A percentile compares a stretch with the other conserved stretches of the same genome.
Conservation (phyloP, 2,113 vertebrate genomes). For the Austrofundulus limnaeus region DNA sequence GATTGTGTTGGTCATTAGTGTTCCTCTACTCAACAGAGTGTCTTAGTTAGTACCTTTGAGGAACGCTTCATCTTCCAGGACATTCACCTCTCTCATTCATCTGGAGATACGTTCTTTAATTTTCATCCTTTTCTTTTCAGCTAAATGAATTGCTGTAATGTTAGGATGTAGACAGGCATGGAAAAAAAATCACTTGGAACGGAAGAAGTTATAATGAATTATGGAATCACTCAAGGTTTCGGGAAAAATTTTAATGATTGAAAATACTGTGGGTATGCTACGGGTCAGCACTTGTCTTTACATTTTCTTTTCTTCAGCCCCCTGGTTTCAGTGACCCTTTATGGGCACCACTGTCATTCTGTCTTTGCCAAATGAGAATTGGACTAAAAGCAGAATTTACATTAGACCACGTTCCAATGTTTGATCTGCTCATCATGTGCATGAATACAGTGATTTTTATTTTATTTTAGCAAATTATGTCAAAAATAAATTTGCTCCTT, state of each 20-base stretch:
- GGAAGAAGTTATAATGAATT: constrained; percentile 71
- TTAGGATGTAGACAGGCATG: constrained; percentile 68
- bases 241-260: constrained; percentile 82
- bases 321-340: constrained; percentile 73
- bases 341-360: constrained; percentile 73
- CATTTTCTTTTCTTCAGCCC: constrained; percentile 74
- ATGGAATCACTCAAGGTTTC: constrained; percentile 68
- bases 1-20: constrained; percentile 79
- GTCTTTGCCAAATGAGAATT: constrained; percentile 76
- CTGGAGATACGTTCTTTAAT: constrained; percentile 69
- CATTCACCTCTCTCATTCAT: constrained; percentile 70
- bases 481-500: background rate
- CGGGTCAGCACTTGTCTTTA: constrained; percentile 78
- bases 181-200: constrained; percentile 79
- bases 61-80: constrained; percentile 67
- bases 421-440: constrained; percentile 19
- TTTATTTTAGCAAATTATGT: background rate
- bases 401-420: constrained; percentile 49
- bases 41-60: constrained; percentile 73
- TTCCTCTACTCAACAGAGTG: constrained; percentile 69
- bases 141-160: constrained; percentile 71
- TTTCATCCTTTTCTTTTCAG: constrained; percentile 59
- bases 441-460: constrained; percentile 35
- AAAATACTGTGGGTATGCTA: constrained; percentile 70
- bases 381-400: constrained; percentile 48